Base-by-base conservation (phyloP, 2,797 vertebrate genomes). In the Pogoniulus pusillus region DNA sequence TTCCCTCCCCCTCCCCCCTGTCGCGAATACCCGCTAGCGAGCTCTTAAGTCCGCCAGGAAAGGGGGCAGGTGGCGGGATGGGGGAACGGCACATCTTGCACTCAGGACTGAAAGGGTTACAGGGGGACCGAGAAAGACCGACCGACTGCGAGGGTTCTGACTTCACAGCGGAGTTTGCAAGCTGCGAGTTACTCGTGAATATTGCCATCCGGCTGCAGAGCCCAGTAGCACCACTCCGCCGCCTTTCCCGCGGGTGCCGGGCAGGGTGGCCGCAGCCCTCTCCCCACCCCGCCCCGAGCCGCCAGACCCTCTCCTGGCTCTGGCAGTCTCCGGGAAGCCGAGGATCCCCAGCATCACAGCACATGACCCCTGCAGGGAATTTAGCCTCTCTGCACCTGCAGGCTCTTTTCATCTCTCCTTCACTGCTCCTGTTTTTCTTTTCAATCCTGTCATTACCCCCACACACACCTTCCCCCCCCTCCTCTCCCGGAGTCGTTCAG, bases 21-120 rank as follows among this genome's bases (percentile, higher is more conserved):
- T 47, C 78, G 54, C 35, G 70, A 78, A 43, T 32, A 63, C 66
- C 82, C 78, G 32, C 58, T 59, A 39, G 47, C 76, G 86, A 96
- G 92, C 86, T 82, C 41, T 53, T 62, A 32, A 24, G 76, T 54
- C 68, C 14, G 10, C 39, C 16, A 60, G 71, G 73, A 65, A 49
- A 57, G 32, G 55, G 72, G 66, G 57, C 32, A 63, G 66, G 41
- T 53, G 26, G 65, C 8, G 30, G 64, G 34, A 15, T 9, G 19
- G 30, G 35, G 19, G 35, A 59, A 41, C 66, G 26, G 51, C 22
- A n/a, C 60, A 16, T 24, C 45, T 80, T 2, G 10, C 34, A 63
- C 17, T 71, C 84, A 55, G 91, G 35, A 41, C 71, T 16, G 92
- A 92, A 96, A 85, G 92, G 92, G 93, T 95, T 93, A 95, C 84